Evolutionary conservation across 1,140 invertebrate species (phyloP).

Genomic region (Pseudomyrmex concolor): DNA sequence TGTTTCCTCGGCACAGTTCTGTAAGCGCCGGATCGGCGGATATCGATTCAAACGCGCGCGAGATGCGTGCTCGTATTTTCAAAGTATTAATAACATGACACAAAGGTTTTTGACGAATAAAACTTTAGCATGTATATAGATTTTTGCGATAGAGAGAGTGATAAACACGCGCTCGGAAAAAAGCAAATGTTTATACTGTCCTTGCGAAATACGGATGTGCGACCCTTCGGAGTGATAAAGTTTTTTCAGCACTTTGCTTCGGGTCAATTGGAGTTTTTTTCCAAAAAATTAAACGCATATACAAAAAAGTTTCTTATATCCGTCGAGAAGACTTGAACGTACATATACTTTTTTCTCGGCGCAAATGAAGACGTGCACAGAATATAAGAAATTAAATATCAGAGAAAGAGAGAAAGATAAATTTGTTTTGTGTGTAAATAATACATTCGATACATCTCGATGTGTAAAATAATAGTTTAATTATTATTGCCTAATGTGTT

Average conservation of each 20-base stretch:
- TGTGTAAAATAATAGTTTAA: slow-evolving; percentile 22
- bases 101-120: slow-evolving; percentile 32
- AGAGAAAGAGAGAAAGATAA: background rate
- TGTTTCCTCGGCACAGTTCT: slow-evolving; percentile 7
- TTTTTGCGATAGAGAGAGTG: slow-evolving; percentile 18
- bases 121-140: slow-evolving; percentile 27
- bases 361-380: background rate
- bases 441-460: slow-evolving; percentile 16
- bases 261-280: slow-evolving; percentile 38
- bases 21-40: background rate
- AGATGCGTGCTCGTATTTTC: background rate
- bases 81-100: slow-evolving; percentile 10
- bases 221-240: background rate
- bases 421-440: background rate
- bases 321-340: background rate
- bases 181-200: slow-evolving; percentile 53
- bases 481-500: slow-evolving; percentile 30
- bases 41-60: slow-evolving; percentile 27
- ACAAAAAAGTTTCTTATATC: slow-evolving; percentile 40
- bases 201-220: slow-evolving; percentile 29
- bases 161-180: background rate
- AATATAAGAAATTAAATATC: slow-evolving; percentile 34
- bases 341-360: background rate
- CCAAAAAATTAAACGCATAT: background rate
- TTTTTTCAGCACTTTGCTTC: background rate